phyloP scores from a whole-genome alignment of 1,140 invertebrate genomes.

The Pachypeltis micranthus region DNA sequence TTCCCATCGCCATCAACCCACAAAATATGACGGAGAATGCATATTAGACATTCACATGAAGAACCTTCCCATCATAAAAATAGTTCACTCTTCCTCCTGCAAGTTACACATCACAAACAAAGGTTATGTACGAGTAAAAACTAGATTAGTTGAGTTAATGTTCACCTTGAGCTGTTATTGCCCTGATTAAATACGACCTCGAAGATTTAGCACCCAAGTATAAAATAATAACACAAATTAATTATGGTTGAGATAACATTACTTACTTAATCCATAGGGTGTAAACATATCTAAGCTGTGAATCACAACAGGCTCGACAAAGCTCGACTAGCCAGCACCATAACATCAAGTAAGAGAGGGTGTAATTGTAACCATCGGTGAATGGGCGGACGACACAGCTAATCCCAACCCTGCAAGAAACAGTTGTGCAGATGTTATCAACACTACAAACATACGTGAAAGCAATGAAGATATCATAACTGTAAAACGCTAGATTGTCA shows the following conservation, averaged over 20 bases:
- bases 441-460: not conserved
- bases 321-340: constrained; percentile 63
- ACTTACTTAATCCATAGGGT: constrained; percentile 50
- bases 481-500: too few species aligned
- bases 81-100: too few species aligned
- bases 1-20: too few species aligned
- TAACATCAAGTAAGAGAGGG: constrained; percentile 53
- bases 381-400: constrained; percentile 45
- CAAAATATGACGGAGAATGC: too few species aligned
- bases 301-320: constrained; percentile 50
- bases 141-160: too few species aligned
- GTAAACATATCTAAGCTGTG: constrained; percentile 56
- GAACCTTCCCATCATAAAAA: too few species aligned
- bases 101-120: too few species aligned
- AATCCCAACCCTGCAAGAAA: constrained; percentile 43
- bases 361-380: constrained; percentile 48
- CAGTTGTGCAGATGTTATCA: not conserved
- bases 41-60: too few species aligned
- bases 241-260: not conserved
- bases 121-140: too few species aligned
- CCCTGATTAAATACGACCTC: too few species aligned
- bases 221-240: constrained; percentile 21
- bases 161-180: too few species aligned
- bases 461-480: not conserved
- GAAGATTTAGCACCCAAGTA: too few species aligned